Base-by-base conservation (phyloP, 2,888 invertebrate genomes). In the Lysandra coridon region DNA sequence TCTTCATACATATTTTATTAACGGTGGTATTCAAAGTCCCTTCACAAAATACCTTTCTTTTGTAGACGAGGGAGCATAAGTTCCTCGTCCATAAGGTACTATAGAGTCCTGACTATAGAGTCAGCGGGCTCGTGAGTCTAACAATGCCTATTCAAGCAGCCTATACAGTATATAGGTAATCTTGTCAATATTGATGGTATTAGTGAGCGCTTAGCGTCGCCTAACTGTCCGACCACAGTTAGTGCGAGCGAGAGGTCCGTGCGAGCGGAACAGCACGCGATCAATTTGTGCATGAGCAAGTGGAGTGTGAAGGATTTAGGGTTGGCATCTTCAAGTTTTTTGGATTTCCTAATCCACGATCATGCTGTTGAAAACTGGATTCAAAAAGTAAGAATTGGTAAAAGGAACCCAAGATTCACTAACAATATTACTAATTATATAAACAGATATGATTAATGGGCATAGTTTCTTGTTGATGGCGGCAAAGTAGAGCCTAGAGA, bases 271-370 rank as follows among this genome's bases (percentile, higher is more conserved):
- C 80, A 78, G 83, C 5, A 82, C 79, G 85, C 88, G 88, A 90
- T 91, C 90, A 90, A 90, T 90, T 91, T 89, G 91, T 88, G 89
- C 90, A 88, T 87, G 87, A 86, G 86, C 89, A 91, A 91, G 89
- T 92, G 91, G 91, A 91, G 88, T 91, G 91, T 91, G 89, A 91
- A 89, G 87, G 83, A 64, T 33, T 30, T 85, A 91, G 90, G 91
- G 91, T 79, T 90, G 89, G 12, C 86, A 78, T 17, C 33, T 14
- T 37, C 1, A 17, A 37, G 2, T 40, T 30, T 37, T 74, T 73
- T 78, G 53, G 10, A 23, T 69, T 14, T 69, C 0, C 49, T 37
- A 62, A 49, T 49, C 49, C 7, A 23, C 23, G 23, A 23, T 23
- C 23, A 23, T 23, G 23, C 23, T 23, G 23, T 23, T 23, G 23